Evolutionary conservation across 2,888 invertebrate genomes (phyloP), one percentile per base, ranked within the genome.

Genomic region (Zootermopsis nevadensis): DNA sequence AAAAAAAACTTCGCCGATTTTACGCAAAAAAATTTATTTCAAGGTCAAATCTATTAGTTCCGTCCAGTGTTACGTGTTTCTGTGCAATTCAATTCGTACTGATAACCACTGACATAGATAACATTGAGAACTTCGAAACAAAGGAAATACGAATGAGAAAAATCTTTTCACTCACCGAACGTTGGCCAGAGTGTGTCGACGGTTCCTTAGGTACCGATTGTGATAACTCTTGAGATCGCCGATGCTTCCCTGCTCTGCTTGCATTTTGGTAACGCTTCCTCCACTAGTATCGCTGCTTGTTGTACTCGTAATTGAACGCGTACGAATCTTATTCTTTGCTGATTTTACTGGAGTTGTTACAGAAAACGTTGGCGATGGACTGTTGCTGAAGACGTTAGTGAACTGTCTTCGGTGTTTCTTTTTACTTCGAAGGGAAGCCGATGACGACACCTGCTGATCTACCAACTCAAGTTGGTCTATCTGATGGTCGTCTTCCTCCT

Each of bases 211-310:
- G 90, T 97, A 95, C 87, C 95, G 91, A 87, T 94, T 95, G 89
- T 97, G 97, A 90, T 97, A 97, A 89, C 95, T 95, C 89, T 97
- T 95, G 87, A 97, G 93, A 90, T 97, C 97, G 82, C 96, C 96
- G 89, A 97, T 96, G 89, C 96, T 95, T 87, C 97, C 97, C 89
- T 96, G 96, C 90, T 97, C 97, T 87, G 97, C 97, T 91, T 97
- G 97, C 97, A 97, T 97, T 91, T 92, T 96, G 89, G 92, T 89
- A 86, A 85, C 87, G 86, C 85, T 86, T 85, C 85, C 88, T 88
- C 87, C 90, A 89, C 87, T 90, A 84, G 86, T 82, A 48, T 84
- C 84, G 31, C 86, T 86, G 77, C 85, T 86, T 22, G 87, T 86
- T 10, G 87, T 86, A 74, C 86, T 86, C 31, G 87, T 86, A 86